A percentile compares a stretch with the other conserved stretches of the same genome.
These are phyloP conservation scores for Paramormyrops kingsleyae DNA, from an alignment of 2,113 vertebrate species.

Conservation along the genomic window DNA sequence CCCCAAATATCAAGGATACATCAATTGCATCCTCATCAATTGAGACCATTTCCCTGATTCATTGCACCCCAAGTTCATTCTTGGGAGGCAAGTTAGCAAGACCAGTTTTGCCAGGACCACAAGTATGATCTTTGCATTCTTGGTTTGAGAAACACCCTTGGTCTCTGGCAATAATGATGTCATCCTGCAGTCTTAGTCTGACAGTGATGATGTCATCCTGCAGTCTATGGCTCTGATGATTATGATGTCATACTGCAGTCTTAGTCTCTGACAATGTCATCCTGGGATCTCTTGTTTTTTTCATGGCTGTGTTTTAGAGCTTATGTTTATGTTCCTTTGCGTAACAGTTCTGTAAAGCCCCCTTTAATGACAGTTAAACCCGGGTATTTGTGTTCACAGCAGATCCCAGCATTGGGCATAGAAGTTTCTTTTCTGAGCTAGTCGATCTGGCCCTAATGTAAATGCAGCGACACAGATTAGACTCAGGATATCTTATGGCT, in stretches of 20 bases:
- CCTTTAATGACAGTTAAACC: background rate
- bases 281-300: background rate
- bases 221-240: background rate
- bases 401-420: background rate
- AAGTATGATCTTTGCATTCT: no score
- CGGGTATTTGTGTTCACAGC: background rate
- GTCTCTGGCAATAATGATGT: background rate
- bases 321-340: background rate
- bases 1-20: no score
- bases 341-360: background rate
- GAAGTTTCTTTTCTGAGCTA: background rate
- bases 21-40: no score
- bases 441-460: constrained; percentile 30
- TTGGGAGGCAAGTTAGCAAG: no score
- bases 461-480: constrained; percentile 25
- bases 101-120: no score
- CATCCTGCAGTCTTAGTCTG: background rate
- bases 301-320: background rate
- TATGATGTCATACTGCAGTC: background rate
- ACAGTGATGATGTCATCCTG: background rate
- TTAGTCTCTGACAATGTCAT: background rate
- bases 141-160: no score
- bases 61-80: no score
- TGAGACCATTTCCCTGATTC: no score
- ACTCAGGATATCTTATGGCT: constrained; percentile 30